These are phyloP conservation scores for Endotricha flammealis DNA, from an alignment of 2,888 invertebrate genomes.

Conservation along the genomic window DNA sequence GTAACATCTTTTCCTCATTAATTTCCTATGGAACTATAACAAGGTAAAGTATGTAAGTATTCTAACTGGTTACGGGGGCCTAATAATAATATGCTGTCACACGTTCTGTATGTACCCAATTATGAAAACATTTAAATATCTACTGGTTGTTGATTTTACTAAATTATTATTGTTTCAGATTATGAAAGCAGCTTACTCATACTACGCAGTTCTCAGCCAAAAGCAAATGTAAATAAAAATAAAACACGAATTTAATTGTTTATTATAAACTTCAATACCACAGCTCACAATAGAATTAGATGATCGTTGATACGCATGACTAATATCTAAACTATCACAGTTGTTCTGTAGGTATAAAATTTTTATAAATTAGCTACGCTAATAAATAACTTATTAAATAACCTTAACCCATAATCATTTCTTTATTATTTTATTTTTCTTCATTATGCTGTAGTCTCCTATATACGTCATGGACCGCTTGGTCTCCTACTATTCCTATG, in stretches of 20 bases:
- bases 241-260: slow-evolving; percentile 8
- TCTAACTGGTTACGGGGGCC: too few relatives aligned
- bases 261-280: slow-evolving; percentile 16
- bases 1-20: too few relatives aligned
- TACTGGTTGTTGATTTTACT: background rate
- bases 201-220: slow-evolving; percentile 56
- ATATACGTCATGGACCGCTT: too few relatives aligned
- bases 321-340: slow-evolving; percentile 70
- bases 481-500: too few relatives aligned
- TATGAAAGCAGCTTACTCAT: slow-evolving; percentile 63
- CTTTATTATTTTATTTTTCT: too few relatives aligned
- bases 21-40: too few relatives aligned
- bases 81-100: too few relatives aligned
- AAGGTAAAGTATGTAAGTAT: too few relatives aligned
- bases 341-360: slow-evolving; percentile 53
- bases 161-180: slow-evolving; percentile 45
- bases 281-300: slow-evolving; percentile 12
- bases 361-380: slow-evolving; percentile 36
- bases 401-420: too few relatives aligned
- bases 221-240: slow-evolving; percentile 29
- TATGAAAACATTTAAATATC: too few relatives aligned
- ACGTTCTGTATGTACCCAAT: too few relatives aligned
- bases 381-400: slow-evolving; percentile 15
- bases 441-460: too few relatives aligned
- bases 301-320: slow-evolving; percentile 27